Conservation (phyloP, 1,140 invertebrate genomes). For the Procambarus clarkii region DNA sequence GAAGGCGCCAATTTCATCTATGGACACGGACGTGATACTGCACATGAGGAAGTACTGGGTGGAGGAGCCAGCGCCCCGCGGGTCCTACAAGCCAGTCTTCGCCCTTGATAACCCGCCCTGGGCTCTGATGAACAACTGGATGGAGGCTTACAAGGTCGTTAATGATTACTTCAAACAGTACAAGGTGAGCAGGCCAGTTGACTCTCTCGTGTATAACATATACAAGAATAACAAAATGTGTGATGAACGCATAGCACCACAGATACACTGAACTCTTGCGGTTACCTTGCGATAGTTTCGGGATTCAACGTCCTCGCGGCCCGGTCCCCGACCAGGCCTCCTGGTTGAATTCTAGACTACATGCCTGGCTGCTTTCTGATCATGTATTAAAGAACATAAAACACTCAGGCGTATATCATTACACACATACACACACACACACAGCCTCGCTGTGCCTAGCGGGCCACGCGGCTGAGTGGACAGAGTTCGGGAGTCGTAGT, state of each 20-base stretch:
- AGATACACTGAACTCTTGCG: no score
- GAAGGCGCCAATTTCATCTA: background rate
- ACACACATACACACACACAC: no score
- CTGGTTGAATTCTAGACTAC: no score
- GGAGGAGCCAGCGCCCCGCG: constrained; percentile 43
- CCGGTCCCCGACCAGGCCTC: no score
- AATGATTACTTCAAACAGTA: constrained; percentile 61
- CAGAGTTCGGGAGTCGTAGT: no score
- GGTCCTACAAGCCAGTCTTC: constrained; percentile 44
- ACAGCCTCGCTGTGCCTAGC: no score
- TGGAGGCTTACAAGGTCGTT: constrained; percentile 50
- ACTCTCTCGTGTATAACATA: background rate
- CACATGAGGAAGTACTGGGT: constrained; percentile 52
- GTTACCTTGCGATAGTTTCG: no score
- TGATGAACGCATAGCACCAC: background rate
- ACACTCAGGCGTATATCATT: no score
- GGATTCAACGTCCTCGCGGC: no score
- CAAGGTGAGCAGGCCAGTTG: constrained; percentile 21
- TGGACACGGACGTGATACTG: constrained; percentile 39
- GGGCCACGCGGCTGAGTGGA: no score
- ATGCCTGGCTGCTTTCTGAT: no score
- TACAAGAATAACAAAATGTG: background rate
- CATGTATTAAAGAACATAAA: no score
- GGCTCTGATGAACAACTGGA: constrained; percentile 42
- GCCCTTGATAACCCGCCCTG: constrained; percentile 55